Conservation (phyloP, 35 echinoderm and acorn worm species). For the Apostichopus californicus region DNA sequence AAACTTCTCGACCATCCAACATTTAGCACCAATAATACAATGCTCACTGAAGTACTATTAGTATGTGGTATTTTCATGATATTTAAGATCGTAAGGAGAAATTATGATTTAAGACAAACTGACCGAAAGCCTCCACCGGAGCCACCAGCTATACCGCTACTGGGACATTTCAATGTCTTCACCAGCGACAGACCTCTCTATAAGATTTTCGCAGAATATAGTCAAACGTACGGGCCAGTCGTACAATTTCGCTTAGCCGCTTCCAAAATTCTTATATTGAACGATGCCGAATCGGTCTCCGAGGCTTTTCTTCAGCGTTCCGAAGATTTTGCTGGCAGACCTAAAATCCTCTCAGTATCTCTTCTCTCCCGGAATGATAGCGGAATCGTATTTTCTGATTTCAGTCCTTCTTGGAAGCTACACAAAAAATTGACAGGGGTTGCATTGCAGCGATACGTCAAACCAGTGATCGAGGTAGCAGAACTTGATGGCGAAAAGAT, state of each 20-base stretch:
- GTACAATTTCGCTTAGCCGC: constrained; percentile 7
- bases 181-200: constrained; percentile 6
- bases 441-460: constrained; percentile 58
- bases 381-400: constrained; percentile 79
- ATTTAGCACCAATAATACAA: not conserved
- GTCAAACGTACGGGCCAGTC: not conserved
- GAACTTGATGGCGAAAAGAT: not conserved
- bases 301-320: constrained; percentile 72
- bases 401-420: constrained; percentile 54
- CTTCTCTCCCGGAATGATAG: constrained; percentile 67
- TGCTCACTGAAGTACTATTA: constrained; percentile 11
- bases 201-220: not conserved
- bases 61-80: not conserved
- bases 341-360: constrained; percentile 64
- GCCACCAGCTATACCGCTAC: not conserved
- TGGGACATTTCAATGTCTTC: constrained; percentile 17
- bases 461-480: not conserved
- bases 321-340: constrained; percentile 73
- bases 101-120: not conserved
- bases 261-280: constrained; percentile 57
- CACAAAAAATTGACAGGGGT: constrained; percentile 46
- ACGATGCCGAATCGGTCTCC: constrained; percentile 45
- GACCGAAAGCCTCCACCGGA: constrained; percentile 15
- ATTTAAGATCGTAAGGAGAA: not conserved
- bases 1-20: not conserved